Percentiles rank a stretch among this genome's conserved stretches.
Conservation (phyloP, 2,113 vertebrate species). For the Hippoglossus stenolepis region DNA sequence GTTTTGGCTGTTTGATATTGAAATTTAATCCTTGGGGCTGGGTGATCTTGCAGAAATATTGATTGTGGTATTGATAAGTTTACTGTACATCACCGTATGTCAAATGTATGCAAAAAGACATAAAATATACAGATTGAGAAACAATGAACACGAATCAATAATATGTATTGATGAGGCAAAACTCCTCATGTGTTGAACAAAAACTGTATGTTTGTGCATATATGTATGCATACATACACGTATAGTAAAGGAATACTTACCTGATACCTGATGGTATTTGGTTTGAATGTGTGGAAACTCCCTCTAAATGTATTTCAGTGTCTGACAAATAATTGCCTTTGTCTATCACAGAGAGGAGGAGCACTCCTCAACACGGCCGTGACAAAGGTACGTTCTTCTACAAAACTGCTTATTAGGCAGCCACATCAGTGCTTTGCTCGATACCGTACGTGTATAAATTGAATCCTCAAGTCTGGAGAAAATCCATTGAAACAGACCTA, state of each 20-base stretch:
- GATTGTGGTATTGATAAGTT: too few species aligned
- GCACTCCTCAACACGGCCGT: constrained; percentile 93
- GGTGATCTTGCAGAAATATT: too few species aligned
- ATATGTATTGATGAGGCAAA: too few species aligned
- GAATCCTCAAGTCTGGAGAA: constrained; percentile 6
- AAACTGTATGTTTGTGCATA: too few species aligned
- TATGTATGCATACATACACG: too few species aligned
- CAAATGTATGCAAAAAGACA: not conserved
- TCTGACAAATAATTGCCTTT: constrained; percentile 43
- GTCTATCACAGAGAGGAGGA: constrained; percentile 88
- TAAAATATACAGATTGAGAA: too few species aligned
- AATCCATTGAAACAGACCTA: not conserved
- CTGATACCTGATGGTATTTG: not conserved
- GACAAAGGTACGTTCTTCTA: constrained; percentile 90
- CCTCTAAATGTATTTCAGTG: not conserved
- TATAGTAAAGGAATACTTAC: not conserved
- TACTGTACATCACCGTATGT: not conserved
- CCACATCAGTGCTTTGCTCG: not conserved
- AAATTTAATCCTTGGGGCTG: too few species aligned
- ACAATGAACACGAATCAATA: too few species aligned
- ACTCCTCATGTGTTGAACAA: too few species aligned
- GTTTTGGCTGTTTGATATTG: not conserved
- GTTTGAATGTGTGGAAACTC: constrained; percentile 16
- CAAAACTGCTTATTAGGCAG: constrained; percentile 14
- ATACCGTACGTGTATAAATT: not conserved